Evolutionary conservation across 1,140 invertebrate species (phyloP).

Genomic region (Gonatopus flavifemur): DNA sequence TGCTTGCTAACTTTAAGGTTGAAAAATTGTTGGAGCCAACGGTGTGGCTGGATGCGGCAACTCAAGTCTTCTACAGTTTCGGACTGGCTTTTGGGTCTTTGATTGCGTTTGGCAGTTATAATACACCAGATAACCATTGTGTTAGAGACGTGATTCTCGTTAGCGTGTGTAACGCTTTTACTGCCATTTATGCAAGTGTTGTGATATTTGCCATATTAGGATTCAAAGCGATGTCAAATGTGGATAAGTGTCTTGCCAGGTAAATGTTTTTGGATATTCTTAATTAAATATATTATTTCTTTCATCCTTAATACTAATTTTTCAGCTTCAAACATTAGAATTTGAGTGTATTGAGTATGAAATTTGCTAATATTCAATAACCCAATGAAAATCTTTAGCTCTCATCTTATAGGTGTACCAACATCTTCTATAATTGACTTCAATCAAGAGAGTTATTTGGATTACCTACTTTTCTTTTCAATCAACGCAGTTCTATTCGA

Average conservation of each 20-base stretch:
- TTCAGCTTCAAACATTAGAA: not conserved
- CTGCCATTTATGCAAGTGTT: conserved; percentile 91
- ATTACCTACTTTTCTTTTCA: too few species aligned
- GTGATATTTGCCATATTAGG: conserved; percentile 88
- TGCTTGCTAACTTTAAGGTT: conserved; percentile 59
- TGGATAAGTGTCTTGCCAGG: conserved; percentile 75
- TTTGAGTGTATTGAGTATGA: too few species aligned
- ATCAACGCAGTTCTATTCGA: too few species aligned
- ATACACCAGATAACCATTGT: conserved; percentile 87
- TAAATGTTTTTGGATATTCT: conserved; percentile 60
- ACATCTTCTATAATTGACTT: too few species aligned
- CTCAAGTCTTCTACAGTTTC: conserved; percentile 95
- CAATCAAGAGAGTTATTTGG: too few species aligned
- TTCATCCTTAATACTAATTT: not conserved
- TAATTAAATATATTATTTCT: not conserved
- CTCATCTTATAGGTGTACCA: too few species aligned
- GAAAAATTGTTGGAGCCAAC: conserved; percentile 77
- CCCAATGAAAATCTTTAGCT: too few species aligned
- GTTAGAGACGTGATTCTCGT: conserved; percentile 87
- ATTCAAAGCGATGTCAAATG: conserved; percentile 82
- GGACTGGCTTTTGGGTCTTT: conserved; percentile 90
- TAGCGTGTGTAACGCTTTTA: conserved; percentile 86
- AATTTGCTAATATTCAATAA: too few species aligned
- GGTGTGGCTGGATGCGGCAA: conserved; percentile 92
- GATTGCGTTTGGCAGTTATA: conserved; percentile 90